These are phyloP conservation scores for Brachyptera risi DNA, from an alignment of 2,888 invertebrate genomes.

Conservation along the genomic window DNA sequence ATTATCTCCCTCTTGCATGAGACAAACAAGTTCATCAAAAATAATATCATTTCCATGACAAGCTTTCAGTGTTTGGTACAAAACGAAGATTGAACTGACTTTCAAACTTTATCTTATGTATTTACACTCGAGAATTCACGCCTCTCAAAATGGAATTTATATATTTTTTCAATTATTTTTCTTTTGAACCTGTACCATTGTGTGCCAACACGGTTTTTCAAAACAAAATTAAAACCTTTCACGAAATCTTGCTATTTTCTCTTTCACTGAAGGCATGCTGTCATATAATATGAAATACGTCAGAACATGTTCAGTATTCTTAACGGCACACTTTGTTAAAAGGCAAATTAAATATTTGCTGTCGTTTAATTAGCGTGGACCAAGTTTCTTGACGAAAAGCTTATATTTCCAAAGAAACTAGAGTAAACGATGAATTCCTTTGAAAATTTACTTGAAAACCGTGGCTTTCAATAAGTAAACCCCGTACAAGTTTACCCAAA, in stretches of 20 bases:
- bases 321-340: neutral
- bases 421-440: neutral
- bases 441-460: neutral
- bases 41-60: no score
- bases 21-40: no score
- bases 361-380: conserved; percentile 1
- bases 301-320: no score
- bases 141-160: no score
- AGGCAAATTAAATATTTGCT: conserved; percentile 21
- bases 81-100: no score
- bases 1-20: no score
- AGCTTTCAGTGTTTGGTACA: no score
- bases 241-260: neutral
- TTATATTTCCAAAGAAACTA: neutral
- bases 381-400: neutral
- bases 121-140: no score
- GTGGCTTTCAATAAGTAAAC: conserved; percentile 3
- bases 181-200: no score
- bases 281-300: neutral
- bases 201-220: no score
- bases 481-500: neutral
- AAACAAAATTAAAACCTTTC: neutral
- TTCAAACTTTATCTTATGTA: no score
- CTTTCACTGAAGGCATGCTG: neutral
- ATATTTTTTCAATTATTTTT: no score